Percentiles rank a stretch among this genome's conserved stretches.
Evolutionary conservation across 1,140 invertebrate genomes (phyloP).

Genomic region (Lasioglossum albipes): DNA sequence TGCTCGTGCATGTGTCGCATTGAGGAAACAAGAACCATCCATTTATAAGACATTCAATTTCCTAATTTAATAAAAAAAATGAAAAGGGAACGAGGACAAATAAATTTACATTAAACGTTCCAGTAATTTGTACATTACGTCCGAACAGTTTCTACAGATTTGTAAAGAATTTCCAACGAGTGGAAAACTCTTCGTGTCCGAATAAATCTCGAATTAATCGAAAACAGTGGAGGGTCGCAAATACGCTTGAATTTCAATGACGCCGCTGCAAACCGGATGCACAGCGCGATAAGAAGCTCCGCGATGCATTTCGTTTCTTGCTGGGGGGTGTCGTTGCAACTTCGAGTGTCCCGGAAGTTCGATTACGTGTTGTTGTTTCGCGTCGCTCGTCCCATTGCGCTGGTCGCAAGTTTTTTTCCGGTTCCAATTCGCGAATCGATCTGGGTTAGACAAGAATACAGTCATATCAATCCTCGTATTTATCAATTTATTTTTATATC

Average conservation of each 20-base stretch:
- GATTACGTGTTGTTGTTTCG: neutral
- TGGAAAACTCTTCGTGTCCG: too few species aligned
- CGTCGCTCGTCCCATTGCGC: neutral
- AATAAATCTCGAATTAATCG: too few species aligned
- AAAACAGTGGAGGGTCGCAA: neutral
- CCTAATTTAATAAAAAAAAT: neutral
- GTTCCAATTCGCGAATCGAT: neutral
- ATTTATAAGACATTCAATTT: neutral
- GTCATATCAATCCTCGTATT: too few species aligned
- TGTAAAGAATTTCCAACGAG: too few species aligned
- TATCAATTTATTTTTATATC: too few species aligned
- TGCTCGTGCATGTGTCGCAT: neutral
- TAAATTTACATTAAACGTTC: too few species aligned
- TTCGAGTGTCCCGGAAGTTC: neutral
- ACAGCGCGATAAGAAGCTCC: neutral
- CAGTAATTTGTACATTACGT: too few species aligned
- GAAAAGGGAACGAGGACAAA: too few species aligned
- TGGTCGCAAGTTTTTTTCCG: neutral
- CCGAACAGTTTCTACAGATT: too few species aligned
- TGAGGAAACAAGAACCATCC: too few species aligned
- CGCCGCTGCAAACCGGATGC: too few species aligned
- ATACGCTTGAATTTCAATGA: slow-evolving; percentile 20
- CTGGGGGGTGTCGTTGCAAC: neutral
- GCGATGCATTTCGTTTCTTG: slow-evolving; percentile 22
- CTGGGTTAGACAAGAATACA: too few species aligned